phyloP scores from a whole-genome alignment of 1,140 invertebrate species.

The Galleria mellonella region DNA sequence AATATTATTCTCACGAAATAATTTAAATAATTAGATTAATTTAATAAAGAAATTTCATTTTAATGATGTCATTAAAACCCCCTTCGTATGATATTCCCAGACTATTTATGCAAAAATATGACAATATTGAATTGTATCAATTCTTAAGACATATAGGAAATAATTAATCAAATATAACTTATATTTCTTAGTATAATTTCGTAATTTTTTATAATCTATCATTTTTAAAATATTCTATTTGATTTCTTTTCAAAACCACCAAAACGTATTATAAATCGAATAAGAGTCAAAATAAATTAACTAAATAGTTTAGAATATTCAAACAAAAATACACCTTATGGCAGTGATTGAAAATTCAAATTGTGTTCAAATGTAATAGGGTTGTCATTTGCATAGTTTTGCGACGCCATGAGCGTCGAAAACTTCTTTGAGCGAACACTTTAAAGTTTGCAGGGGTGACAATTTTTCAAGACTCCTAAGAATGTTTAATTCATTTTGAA shows the following conservation, averaged over 20 bases:
- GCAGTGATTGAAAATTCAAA: background rate
- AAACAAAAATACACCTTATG: constrained; percentile 1
- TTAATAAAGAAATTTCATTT: constrained; percentile 10
- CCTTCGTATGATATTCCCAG: constrained; percentile 2
- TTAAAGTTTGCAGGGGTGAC: constrained; percentile 18
- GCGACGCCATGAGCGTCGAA: constrained; percentile 37
- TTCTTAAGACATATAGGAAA: constrained; percentile 35
- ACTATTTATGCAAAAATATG: constrained; percentile 37
- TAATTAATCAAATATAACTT: constrained; percentile 51
- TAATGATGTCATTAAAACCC: constrained; percentile 8
- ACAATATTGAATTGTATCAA: constrained; percentile 29
- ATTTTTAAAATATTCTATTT: constrained; percentile 19
- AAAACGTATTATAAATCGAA: constrained; percentile 14
- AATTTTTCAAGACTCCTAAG: constrained; percentile 5
- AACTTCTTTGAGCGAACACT: constrained; percentile 17
- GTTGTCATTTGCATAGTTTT: constrained; percentile 51
- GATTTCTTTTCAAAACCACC: background rate
- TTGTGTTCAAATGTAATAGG: constrained; percentile 18
- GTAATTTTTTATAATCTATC: constrained; percentile 50
- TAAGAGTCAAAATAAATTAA: background rate
- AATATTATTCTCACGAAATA: too few relatives aligned
- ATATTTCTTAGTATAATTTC: constrained; percentile 14
- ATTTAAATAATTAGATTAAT: background rate
- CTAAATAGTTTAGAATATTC: background rate
- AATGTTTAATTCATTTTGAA: constrained; percentile 8